Evolutionary conservation across 2,797 vertebrate genomes (phyloP), one percentile per base, ranked within the genome.

Genomic region (Mormyrus proboscirostris): DNA sequence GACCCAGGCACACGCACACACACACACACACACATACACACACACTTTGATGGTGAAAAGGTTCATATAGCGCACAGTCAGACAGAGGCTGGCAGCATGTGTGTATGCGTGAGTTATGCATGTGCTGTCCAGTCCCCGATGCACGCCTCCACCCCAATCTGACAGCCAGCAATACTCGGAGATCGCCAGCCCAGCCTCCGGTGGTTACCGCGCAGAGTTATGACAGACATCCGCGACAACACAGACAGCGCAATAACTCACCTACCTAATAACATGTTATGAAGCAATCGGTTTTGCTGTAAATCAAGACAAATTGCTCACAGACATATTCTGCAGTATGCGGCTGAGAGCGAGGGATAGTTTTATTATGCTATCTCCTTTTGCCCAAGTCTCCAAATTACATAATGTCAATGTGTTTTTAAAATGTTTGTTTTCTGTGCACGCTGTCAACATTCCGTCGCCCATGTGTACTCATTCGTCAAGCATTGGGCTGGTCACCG

Each of bases 251-350:
- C 89, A 83, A 76, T 88, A 88, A 90, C 53, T 90, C 89, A 73
- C 73, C 86, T 22, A 76, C 62, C 85, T 88, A 88, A 89, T 90
- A 83, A 88, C 89, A 90, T 73, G 38, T 90, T 88, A 90, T 88
- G 86, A 79, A 62, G 53, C 73, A 65, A 53, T 90, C 76, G 57
- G 79, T 55, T 57, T 90, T 50, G 76, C 76, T 22, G 79, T 90
- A 82, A 88, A 88, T 88, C 87, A 90, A 90, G 89, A 62, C 59
- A 62, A 90, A 90, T 79, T 33, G 41, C 69, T 88, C 9, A 38
- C 50, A 47, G 87, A 12, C 44, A 10, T 38, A 65, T 84, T 82
- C 10, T 62, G n/a, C 51, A 47, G 22, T 29, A 38, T 62, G 57
- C 29, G 10, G n/a, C 22, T 33, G 5, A 50, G 29, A 86, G 85